These are phyloP conservation scores for Ladona fulva DNA, from an alignment of 1,140 invertebrate genomes.

Conservation along the genomic window DNA sequence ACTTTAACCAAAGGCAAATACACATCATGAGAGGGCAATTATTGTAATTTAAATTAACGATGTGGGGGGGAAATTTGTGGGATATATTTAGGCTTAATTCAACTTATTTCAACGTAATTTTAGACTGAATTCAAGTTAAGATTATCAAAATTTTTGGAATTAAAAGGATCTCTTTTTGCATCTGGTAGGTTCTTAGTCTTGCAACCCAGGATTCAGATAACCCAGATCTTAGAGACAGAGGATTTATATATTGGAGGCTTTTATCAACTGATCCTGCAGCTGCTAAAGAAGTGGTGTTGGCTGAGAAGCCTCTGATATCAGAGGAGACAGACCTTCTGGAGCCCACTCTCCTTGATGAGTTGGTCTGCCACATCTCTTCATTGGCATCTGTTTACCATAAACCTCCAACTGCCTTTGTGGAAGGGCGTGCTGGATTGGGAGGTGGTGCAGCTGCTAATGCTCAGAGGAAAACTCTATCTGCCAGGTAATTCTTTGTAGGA, in stretches of 20 bases:
- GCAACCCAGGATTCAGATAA: conserved; percentile 99
- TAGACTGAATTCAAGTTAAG: too few species aligned
- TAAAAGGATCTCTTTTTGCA: background rate
- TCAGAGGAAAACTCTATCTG: conserved; percentile 40
- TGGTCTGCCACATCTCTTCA: conserved; percentile 98
- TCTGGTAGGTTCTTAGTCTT: conserved; percentile 68
- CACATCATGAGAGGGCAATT: too few species aligned
- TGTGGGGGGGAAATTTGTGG: too few species aligned
- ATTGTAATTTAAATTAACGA: too few species aligned
- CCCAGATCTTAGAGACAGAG: conserved; percentile 94
- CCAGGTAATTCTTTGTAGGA: conserved; percentile 26
- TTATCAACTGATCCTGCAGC: conserved; percentile 97
- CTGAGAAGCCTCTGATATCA: conserved; percentile 97
- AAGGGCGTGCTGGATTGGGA: conserved; percentile 48
- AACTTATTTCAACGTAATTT: too few species aligned
- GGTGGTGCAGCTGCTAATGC: background rate
- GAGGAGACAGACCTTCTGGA: conserved; percentile 98
- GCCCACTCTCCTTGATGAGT: conserved; percentile 93
- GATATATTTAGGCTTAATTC: too few species aligned
- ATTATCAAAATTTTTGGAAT: too few species aligned
- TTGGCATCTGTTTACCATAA: conserved; percentile 99
- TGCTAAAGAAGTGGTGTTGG: conserved; percentile 98
- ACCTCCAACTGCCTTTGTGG: conserved; percentile 97
- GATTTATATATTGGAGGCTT: conserved; percentile 99
- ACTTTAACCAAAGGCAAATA: too few species aligned